These are phyloP conservation scores for Spodoptera picta DNA, from an alignment of 2,888 invertebrate species.

Conservation along the genomic window DNA sequence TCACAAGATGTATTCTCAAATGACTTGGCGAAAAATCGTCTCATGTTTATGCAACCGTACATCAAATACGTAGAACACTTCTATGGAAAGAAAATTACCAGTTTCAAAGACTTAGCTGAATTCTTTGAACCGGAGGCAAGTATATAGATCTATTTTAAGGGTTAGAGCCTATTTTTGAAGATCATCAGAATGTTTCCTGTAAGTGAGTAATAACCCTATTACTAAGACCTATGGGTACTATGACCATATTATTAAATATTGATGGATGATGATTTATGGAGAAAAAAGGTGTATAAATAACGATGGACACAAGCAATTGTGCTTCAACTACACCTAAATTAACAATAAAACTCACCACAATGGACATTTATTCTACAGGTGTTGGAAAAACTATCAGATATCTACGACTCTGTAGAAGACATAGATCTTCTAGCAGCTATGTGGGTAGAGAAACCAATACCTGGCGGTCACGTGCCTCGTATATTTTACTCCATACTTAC, in stretches of 20 bases:
- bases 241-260: too few relatives aligned
- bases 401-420: slow-evolving; percentile 77
- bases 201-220: too few relatives aligned
- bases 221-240: too few relatives aligned
- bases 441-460: slow-evolving; percentile 93
- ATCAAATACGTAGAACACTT: slow-evolving; percentile 24
- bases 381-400: slow-evolving; percentile 13
- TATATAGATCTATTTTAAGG: too few relatives aligned
- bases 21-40: slow-evolving; percentile 22
- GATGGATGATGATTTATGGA: too few relatives aligned
- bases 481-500: slow-evolving; percentile 95
- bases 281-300: too few relatives aligned
- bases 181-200: too few relatives aligned
- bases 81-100: not conserved
- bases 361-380: not conserved
- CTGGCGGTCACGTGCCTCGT: slow-evolving; percentile 94
- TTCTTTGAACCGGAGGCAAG: slow-evolving; percentile 17
- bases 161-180: too few relatives aligned
- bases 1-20: slow-evolving; percentile 14
- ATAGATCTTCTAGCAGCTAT: slow-evolving; percentile 96
- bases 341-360: too few relatives aligned
- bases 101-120: slow-evolving; percentile 14
- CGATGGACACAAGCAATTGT: too few relatives aligned
- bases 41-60: slow-evolving; percentile 25
- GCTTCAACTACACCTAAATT: too few relatives aligned